Evolutionary conservation across 1,140 invertebrate genomes (phyloP).

Genomic region (Drosophila kanapiae): DNA sequence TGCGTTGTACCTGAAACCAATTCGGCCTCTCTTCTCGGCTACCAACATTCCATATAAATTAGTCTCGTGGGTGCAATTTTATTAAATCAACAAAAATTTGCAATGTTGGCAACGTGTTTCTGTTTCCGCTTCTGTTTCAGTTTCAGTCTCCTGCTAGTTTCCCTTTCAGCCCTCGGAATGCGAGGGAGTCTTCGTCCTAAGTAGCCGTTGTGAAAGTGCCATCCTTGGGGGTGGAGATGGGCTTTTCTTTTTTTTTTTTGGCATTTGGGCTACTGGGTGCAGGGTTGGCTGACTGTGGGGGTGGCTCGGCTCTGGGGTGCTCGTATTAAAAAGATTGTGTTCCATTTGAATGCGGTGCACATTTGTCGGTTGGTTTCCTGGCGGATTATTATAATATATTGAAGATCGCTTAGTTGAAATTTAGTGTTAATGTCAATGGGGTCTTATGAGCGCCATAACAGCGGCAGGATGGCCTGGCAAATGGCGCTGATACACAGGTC

Average conservation of each 20-base stretch:
- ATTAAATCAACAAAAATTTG: conserved; percentile 85
- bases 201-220: conserved; percentile 52
- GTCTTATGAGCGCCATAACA: conserved; percentile 40
- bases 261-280: neutral
- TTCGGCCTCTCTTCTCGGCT: conserved; percentile 68
- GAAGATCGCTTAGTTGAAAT: conserved; percentile 80
- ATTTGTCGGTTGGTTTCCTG: conserved; percentile 61
- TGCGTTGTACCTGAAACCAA: conserved; percentile 72
- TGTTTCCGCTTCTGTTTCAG: conserved; percentile 31
- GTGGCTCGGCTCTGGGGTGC: conserved; percentile 20
- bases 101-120: conserved; percentile 73
- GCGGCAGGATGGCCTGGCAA: conserved; percentile 23
- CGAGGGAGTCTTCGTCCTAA: conserved; percentile 47
- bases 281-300: conserved; percentile 9
- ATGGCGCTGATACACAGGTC: conserved; percentile 13
- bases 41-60: conserved; percentile 82
- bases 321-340: conserved; percentile 76
- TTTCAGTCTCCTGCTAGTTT: conserved; percentile 33
- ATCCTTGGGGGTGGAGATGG: conserved; percentile 32
- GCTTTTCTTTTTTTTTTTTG: neutral
- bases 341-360: conserved; percentile 72
- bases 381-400: conserved; percentile 77
- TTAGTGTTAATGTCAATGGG: conserved; percentile 67
- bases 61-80: conserved; percentile 84
- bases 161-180: conserved; percentile 14